A percentile compares a stretch with the other conserved stretches of the same genome.
Evolutionary conservation across 1,140 invertebrate genomes (phyloP).

Genomic region (Whitmania pigra): DNA sequence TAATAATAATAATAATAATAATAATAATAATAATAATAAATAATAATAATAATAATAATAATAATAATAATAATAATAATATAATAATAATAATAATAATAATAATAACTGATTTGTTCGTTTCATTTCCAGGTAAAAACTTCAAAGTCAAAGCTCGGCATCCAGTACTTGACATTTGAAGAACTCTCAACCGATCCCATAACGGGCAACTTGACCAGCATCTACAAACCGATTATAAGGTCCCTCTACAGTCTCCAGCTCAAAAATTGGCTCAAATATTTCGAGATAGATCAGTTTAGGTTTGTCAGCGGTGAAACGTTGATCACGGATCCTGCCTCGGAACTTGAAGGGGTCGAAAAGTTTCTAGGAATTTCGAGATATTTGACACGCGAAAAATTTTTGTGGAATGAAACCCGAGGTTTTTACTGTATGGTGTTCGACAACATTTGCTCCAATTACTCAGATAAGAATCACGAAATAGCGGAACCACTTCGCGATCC

Average conservation of each 20-base stretch:
- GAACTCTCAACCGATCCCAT: conserved; percentile 2
- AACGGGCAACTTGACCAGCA: conserved; percentile 12
- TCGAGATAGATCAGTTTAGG: conserved; percentile 64
- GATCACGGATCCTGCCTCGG: conserved; percentile 67
- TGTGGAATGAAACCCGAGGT: conserved; percentile 39
- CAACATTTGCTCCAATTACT: background rate
- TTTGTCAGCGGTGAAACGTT: conserved; percentile 76
- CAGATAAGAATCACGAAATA: background rate
- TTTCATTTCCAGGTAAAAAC: too few relatives aligned
- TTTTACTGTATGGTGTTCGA: conserved; percentile 39
- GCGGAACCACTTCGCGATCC: background rate
- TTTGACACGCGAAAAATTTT: conserved; percentile 28
- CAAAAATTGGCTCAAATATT: conserved; percentile 68
- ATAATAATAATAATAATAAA: too few relatives aligned
- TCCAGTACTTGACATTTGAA: conserved; percentile 2
- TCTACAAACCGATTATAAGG: conserved; percentile 39
- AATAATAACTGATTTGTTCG: too few relatives aligned
- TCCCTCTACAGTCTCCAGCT: conserved; percentile 71
- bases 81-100: too few relatives aligned
- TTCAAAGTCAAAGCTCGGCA: background rate
- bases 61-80: too few relatives aligned
- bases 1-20: too few relatives aligned
- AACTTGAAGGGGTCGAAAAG: conserved; percentile 69
- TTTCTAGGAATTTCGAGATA: conserved; percentile 65
- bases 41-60: too few relatives aligned